Base-by-base conservation (phyloP, 2,113 vertebrate genomes). In the Pardalotus punctatus region DNA sequence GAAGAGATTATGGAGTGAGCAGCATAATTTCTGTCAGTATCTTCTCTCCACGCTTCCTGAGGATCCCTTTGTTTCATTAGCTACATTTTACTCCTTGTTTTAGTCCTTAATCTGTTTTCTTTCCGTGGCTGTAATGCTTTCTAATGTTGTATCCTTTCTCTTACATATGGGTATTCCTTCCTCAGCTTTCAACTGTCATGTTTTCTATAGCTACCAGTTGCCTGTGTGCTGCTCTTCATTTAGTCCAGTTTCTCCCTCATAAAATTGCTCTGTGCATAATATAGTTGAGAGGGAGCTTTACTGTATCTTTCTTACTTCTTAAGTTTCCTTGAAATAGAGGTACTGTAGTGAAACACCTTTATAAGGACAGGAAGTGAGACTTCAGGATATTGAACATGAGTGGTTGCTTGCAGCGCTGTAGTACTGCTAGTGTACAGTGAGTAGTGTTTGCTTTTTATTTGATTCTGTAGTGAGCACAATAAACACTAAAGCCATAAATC, bases 331-430 rank as follows among this genome's bases (percentile, higher is more conserved):
- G 18, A 56, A 87, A 65, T 17, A 28, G 42, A n/a, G 13, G 12
- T 64, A 5, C 33, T 43, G 2, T 40, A 88, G 9, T 67, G 35
- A 47, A 70, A 60, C 36, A 70, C 4, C 19, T 57, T 69, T 72
- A 7, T 57, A 66, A 48, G 25, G n/a, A 11, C n/a, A 45, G 70
- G 28, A 36, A 36, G 10, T 20, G 45, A 82, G 38, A 33, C n/a
- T 38, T 67, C 0, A 57, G 4, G 12, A 16, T 10, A 0, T 40
- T 2, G 4, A 65, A 48, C 28, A 24, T 3, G 15, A n/a, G 12
- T 48, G 42, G 19, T 56, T 89, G 45, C 14, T 56, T 79, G 56
- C 54, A n/a, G 43, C 24, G 70, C 40, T 35, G 3, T 15, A 58
- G 27, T 42, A 31, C 10, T 82, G 33, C 9, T 54, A 7, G 27